A percentile compares a stretch with the other conserved stretches of the same genome.
phyloP scores from a whole-genome alignment of 2,113 vertebrate species.

The Tamias sibiricus region DNA sequence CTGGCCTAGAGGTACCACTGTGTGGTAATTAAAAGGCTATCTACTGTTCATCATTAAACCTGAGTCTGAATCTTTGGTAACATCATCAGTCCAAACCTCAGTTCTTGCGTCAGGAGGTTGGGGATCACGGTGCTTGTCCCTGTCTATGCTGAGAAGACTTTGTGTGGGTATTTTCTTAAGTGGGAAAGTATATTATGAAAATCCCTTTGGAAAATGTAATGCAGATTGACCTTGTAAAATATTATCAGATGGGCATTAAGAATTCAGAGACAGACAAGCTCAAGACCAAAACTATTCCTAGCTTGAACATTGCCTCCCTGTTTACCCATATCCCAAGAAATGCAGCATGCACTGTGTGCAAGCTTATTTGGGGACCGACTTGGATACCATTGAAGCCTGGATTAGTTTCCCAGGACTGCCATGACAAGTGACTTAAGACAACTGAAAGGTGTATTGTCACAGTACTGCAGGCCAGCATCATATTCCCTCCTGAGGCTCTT shows the following conservation, averaged over 20 bases:
- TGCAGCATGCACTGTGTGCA: background rate
- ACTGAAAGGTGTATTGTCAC: background rate
- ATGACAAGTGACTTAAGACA: background rate
- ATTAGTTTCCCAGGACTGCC: background rate
- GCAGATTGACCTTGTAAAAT: background rate
- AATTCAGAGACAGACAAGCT: background rate
- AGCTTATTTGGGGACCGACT: background rate
- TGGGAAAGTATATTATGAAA: background rate
- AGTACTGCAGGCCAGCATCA: no score
- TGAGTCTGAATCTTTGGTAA: background rate
- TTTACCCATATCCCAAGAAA: background rate
- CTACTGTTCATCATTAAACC: background rate
- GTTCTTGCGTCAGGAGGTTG: background rate
- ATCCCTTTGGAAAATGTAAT: background rate
- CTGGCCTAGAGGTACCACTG: background rate
- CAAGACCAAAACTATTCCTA: background rate
- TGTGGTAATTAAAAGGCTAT: background rate
- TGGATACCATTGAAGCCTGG: background rate
- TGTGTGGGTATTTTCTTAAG: background rate
- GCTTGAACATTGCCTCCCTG: background rate
- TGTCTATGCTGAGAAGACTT: background rate
- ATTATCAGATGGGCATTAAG: background rate
- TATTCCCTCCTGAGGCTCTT: background rate
- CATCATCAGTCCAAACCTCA: background rate
- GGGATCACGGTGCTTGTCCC: background rate